Conservation (phyloP, 2,797 vertebrate species). For the Neopelma chrysocephalum region DNA sequence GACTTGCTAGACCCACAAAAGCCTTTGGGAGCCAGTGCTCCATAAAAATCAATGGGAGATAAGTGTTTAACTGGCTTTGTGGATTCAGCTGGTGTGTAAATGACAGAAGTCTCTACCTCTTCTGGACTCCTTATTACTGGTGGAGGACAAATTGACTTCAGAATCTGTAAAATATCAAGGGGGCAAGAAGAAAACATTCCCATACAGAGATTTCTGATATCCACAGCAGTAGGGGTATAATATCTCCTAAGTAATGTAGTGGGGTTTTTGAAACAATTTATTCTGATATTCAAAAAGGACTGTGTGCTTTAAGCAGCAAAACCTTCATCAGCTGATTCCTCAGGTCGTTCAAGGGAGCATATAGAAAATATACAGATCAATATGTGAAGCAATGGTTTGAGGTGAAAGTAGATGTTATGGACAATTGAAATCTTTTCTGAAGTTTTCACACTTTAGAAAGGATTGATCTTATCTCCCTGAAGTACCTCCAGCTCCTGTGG, state of each 20-base stretch:
- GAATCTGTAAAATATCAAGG: background rate
- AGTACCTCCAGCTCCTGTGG: background rate
- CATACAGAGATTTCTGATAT: background rate
- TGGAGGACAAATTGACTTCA: background rate
- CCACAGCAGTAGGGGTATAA: background rate
- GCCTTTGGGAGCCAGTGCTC: background rate
- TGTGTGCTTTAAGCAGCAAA: background rate
- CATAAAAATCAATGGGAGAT: background rate
- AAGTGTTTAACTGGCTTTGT: background rate
- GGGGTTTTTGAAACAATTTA: background rate
- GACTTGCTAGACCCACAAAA: background rate
- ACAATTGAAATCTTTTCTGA: background rate
- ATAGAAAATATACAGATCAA: conserved; percentile 1
- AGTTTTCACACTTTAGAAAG: background rate
- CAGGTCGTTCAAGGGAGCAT: background rate
- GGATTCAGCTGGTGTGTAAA: background rate
- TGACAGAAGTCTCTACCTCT: background rate
- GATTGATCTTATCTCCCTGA: background rate
- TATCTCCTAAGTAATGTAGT: background rate
- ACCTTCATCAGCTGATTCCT: background rate
- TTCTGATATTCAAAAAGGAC: background rate
- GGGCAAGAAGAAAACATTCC: background rate
- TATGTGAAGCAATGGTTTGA: background rate
- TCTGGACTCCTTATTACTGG: background rate
- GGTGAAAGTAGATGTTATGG: background rate